A percentile compares a stretch with the other conserved stretches of the same genome.
These are phyloP conservation scores for Kryptopterus vitreolus DNA, from an alignment of 2,797 vertebrate genomes.

Conservation along the genomic window DNA sequence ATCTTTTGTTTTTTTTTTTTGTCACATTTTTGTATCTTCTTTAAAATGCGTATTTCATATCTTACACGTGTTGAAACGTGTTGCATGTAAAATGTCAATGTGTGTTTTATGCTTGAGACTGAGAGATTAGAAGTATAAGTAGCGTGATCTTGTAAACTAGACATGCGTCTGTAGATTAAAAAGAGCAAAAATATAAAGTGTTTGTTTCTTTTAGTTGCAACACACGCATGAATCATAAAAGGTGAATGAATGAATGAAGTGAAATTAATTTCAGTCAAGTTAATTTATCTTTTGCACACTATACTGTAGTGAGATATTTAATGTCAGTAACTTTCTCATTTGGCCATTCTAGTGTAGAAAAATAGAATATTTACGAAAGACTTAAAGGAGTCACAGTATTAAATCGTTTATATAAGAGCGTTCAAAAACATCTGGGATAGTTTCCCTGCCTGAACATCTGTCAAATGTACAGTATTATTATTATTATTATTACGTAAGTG, in stretches of 20 bases:
- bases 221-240: background rate
- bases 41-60: background rate
- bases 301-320: background rate
- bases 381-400: too few species aligned
- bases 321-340: background rate
- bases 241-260: background rate
- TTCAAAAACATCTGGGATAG: too few species aligned
- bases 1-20: too few species aligned
- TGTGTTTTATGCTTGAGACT: background rate
- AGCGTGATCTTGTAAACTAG: background rate
- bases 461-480: too few species aligned
- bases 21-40: background rate
- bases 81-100: background rate
- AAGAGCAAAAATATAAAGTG: too few species aligned
- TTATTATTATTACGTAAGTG: too few species aligned
- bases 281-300: background rate
- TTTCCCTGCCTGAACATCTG: too few species aligned
- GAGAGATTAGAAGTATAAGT: background rate
- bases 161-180: background rate
- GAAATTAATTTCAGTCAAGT: background rate
- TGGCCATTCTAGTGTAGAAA: too few species aligned
- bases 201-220: background rate
- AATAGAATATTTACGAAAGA: too few species aligned
- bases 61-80: background rate
- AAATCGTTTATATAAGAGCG: too few species aligned